phyloP scores from a whole-genome alignment of 2,888 invertebrate genomes.

The Metellina segmentata region DNA sequence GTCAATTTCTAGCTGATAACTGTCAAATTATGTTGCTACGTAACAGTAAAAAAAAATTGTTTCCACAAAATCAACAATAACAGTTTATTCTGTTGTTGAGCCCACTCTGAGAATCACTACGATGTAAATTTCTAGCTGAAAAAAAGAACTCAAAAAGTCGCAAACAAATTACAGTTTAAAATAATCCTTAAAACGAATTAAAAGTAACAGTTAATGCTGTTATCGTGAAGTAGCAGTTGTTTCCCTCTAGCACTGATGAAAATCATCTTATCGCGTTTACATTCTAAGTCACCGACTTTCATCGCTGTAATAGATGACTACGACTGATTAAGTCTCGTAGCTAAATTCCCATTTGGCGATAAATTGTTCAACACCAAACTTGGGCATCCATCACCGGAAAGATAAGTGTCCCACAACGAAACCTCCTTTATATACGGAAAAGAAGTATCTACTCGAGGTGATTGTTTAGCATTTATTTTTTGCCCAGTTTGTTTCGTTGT shows the following conservation, averaged over 20 bases:
- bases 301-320: conserved; percentile 29
- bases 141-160: no score
- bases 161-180: no score
- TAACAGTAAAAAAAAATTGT: no score
- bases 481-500: not conserved
- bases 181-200: no score
- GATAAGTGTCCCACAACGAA: conserved; percentile 1
- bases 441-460: not conserved
- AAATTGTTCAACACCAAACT: conserved; percentile 9
- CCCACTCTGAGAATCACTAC: no score
- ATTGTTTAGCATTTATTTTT: not conserved
- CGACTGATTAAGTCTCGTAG: conserved; percentile 16
- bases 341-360: conserved; percentile 29
- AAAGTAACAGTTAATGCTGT: no score
- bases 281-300: conserved; percentile 16
- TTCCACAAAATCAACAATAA: no score
- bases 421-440: not conserved
- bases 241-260: not conserved
- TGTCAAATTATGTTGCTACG: no score
- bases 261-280: conserved; percentile 40
- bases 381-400: not conserved
- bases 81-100: no score
- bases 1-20: no score
- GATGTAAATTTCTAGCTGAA: no score
- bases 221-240: no score